Conservation (phyloP, 2,113 vertebrate species). For the Eptesicus fuscus region DNA sequence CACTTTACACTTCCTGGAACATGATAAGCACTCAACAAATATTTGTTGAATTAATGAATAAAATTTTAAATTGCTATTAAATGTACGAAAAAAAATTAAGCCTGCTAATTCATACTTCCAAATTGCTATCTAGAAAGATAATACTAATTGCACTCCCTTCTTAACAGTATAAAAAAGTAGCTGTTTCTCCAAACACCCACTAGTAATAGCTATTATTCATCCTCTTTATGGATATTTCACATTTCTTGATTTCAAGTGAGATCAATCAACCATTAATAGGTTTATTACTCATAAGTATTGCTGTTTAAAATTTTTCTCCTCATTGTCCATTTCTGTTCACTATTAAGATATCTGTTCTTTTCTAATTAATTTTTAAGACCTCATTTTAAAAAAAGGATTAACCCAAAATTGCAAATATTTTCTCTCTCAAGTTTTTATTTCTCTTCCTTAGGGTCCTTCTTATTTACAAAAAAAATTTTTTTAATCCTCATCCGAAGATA, state of each 20-base stretch:
- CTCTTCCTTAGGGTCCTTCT: background rate
- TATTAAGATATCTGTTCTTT: background rate
- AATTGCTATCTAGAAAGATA: background rate
- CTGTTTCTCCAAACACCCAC: background rate
- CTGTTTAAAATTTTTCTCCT: background rate
- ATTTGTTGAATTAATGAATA: background rate
- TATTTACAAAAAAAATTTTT: background rate
- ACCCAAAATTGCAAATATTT: background rate
- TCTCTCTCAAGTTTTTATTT: background rate
- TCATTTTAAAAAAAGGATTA: slow-evolving; percentile 11
- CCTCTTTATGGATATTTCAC: background rate
- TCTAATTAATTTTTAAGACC: slow-evolving; percentile 18
- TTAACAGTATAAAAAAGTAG: background rate
- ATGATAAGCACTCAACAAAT: background rate
- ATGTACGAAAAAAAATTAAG: slow-evolving; percentile 12
- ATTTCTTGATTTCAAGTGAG: background rate
- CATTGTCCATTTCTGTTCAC: background rate
- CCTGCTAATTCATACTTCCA: background rate
- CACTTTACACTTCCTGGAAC: background rate
- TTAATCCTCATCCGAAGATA: too few relatives aligned
- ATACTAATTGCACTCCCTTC: background rate
- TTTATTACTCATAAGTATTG: background rate
- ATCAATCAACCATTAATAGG: background rate
- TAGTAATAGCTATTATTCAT: background rate
- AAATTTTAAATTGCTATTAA: slow-evolving; percentile 15